Conservation (phyloP, 2,888 invertebrate genomes). For the Cataglyphis altisquamis region DNA sequence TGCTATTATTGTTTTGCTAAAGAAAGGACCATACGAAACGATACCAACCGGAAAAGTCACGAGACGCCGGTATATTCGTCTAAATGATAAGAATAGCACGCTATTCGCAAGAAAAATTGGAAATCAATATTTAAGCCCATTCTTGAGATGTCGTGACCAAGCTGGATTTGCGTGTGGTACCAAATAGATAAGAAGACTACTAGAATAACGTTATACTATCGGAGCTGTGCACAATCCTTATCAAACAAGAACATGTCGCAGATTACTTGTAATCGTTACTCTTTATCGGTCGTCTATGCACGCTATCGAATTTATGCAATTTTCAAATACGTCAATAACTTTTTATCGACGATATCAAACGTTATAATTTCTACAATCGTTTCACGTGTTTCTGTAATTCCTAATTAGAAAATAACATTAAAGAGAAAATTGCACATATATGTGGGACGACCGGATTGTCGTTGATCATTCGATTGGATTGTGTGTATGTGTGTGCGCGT, state of each 20-base stretch:
- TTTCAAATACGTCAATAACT: background rate
- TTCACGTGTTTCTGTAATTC: background rate
- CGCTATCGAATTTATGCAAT: background rate
- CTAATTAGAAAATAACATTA: constrained; percentile 22
- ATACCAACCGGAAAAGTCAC: constrained; percentile 49
- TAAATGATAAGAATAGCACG: constrained; percentile 73
- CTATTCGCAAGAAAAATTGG: constrained; percentile 71
- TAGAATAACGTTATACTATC: constrained; percentile 65
- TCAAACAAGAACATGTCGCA: constrained; percentile 10
- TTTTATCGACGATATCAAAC: background rate
- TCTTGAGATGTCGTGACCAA: constrained; percentile 76
- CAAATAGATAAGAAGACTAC: constrained; percentile 71
- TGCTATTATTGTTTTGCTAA: constrained; percentile 34
- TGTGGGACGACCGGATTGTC: constrained; percentile 1
- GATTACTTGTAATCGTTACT: constrained; percentile 21
- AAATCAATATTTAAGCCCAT: constrained; percentile 76
- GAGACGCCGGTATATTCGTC: constrained; percentile 66
- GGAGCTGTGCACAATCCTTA: constrained; percentile 33
- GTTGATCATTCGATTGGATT: constrained; percentile 4
- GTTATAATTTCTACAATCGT: constrained; percentile 26
- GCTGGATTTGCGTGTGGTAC: constrained; percentile 73
- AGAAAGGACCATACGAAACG: constrained; percentile 11
- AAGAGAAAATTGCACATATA: background rate
- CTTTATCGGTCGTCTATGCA: background rate
- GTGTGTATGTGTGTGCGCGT: background rate